Conservation (phyloP, 2,113 vertebrate genomes). For the Menura novaehollandiae region DNA sequence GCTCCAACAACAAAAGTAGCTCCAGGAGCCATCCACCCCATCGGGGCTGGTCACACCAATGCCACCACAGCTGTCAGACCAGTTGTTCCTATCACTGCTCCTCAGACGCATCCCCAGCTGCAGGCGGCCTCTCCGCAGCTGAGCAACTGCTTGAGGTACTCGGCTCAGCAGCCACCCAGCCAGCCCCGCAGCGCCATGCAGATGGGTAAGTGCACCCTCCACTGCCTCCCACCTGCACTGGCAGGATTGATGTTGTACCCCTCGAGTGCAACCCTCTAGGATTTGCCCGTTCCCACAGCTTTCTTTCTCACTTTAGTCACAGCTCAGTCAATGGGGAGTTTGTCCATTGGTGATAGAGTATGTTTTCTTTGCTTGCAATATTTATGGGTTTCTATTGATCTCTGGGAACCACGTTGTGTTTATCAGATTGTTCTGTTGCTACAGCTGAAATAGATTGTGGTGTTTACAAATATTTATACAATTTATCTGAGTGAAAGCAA, state of each 20-base stretch:
- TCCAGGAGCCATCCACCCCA: conserved; percentile 72
- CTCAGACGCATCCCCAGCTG: conserved; percentile 73
- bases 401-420: conserved; percentile 24
- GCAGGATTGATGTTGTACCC: no score
- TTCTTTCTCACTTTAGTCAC: neutral
- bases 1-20: conserved; percentile 71
- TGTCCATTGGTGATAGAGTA: neutral
- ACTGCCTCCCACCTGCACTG: neutral
- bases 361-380: conserved; percentile 9
- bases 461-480: conserved; percentile 62
- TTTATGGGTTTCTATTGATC: conserved; percentile 48
- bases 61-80: conserved; percentile 71
- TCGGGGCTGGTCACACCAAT: conserved; percentile 68
- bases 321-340: neutral
- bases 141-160: conserved; percentile 82
- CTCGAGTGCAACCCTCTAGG: neutral
- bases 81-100: conserved; percentile 70
- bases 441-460: conserved; percentile 47
- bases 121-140: conserved; percentile 77
- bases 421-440: conserved; percentile 45
- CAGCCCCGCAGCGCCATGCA: conserved; percentile 80
- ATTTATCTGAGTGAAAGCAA: conserved; percentile 42
- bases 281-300: accelerated
- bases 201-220: conserved; percentile 73
- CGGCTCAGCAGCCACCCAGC: conserved; percentile 76